A percentile compares a stretch with the other conserved stretches of the same genome.
Evolutionary conservation across 2,113 vertebrate genomes (phyloP).

Genomic region (Phaetusa simplex): DNA sequence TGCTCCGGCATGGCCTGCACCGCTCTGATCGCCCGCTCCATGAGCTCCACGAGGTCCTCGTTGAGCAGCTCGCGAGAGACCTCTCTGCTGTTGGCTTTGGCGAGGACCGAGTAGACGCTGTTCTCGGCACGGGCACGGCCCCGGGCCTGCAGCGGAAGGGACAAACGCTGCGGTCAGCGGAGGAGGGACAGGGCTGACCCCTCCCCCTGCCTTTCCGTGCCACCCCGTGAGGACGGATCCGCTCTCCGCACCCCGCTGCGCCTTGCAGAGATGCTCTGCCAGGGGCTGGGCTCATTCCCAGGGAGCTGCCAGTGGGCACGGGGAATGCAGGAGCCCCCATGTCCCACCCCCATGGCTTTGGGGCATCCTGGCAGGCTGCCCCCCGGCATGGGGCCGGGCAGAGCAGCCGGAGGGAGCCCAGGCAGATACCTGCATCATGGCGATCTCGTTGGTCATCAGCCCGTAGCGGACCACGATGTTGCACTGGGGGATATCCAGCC

Average conservation of each 20-base stretch:
- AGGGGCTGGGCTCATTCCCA: background rate
- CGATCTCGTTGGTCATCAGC: slow-evolving; percentile 92
- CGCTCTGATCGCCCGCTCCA: slow-evolving; percentile 71
- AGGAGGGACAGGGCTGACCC: accelerated
- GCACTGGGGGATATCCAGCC: slow-evolving; percentile 89
- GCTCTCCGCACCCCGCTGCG: accelerated
- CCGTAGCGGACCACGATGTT: slow-evolving; percentile 91
- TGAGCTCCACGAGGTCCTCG: slow-evolving; percentile 80
- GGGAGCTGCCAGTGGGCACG: accelerated
- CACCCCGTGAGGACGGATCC: accelerated
- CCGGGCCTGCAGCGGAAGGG: slow-evolving; percentile 74
- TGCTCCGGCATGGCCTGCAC: slow-evolving; percentile 79
- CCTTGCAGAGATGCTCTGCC: background rate
- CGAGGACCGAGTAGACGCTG: slow-evolving; percentile 88
- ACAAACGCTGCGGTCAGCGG: background rate
- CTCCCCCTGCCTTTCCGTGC: accelerated
- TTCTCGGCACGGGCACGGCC: slow-evolving; percentile 84
- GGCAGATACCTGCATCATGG: slow-evolving; percentile 83
- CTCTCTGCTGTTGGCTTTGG: slow-evolving; percentile 78
- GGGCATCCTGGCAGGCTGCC: background rate
- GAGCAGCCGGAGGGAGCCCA: accelerated
- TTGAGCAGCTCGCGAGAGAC: slow-evolving; percentile 80
- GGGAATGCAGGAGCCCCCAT: background rate
- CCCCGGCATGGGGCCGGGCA: accelerated
- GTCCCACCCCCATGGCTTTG: accelerated